A percentile compares a stretch with the other conserved stretches of the same genome.
phyloP scores from a whole-genome alignment of 2,888 invertebrate species.

The Andrena minutula region DNA sequence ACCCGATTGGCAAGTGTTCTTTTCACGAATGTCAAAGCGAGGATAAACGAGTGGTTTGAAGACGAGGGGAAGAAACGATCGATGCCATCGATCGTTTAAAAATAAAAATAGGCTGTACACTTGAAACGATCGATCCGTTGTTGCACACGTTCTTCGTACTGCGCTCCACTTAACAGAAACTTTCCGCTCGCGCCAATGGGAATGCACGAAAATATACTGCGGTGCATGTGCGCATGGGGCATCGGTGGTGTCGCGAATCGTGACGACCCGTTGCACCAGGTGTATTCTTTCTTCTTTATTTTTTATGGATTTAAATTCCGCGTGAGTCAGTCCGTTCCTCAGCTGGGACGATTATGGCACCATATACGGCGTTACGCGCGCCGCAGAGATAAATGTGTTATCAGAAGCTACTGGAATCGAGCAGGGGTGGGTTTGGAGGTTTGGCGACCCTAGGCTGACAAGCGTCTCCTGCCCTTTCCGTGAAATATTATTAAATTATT shows the following conservation, averaged over 20 bases:
- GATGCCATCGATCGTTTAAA: conserved; percentile 44
- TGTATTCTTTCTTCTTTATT: conserved; percentile 1
- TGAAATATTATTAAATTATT: too few relatives aligned
- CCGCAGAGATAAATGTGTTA: background rate
- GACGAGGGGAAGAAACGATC: conserved; percentile 20
- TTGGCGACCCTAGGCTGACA: too few relatives aligned
- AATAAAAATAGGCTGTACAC: conserved; percentile 34
- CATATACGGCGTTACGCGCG: too few relatives aligned
- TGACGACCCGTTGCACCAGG: conserved; percentile 14
- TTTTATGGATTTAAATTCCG: conserved; percentile 37
- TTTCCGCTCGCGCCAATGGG: background rate
- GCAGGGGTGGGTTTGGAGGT: too few relatives aligned
- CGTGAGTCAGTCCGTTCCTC: conserved; percentile 33
- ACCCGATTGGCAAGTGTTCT: background rate
- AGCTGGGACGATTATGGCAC: conserved; percentile 3
- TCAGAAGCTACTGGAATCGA: background rate
- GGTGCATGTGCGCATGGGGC: background rate
- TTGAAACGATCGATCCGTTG: conserved; percentile 45
- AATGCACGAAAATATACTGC: background rate
- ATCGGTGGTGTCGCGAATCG: background rate
- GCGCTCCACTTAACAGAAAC: background rate
- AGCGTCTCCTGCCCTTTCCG: too few relatives aligned
- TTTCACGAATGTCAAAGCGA: background rate
- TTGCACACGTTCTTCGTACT: conserved; percentile 5
- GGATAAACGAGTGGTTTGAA: conserved; percentile 9